Evolutionary conservation across 1,140 invertebrate genomes (phyloP).

Genomic region (Lordiphosa mommai): DNA sequence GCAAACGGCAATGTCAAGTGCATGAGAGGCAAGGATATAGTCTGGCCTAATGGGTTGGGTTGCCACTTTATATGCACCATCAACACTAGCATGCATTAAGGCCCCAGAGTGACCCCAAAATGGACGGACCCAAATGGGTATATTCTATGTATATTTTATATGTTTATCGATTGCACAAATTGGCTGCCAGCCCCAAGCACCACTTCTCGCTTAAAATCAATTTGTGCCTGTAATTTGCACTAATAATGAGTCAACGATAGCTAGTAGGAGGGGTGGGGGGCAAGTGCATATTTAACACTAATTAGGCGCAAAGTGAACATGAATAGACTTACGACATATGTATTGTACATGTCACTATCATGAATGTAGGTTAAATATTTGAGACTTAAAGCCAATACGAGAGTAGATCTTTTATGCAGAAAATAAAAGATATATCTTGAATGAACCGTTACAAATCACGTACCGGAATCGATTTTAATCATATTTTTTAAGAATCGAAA

Average conservation of each 20-base stretch:
- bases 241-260: background rate
- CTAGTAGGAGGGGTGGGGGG: no score
- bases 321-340: no score
- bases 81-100: background rate
- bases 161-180: slow-evolving; percentile 48
- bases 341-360: no score
- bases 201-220: background rate
- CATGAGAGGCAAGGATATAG: slow-evolving; percentile 27
- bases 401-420: no score
- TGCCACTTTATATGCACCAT: slow-evolving; percentile 32
- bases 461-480: no score
- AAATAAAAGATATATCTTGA: no score
- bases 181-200: background rate
- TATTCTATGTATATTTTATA: slow-evolving; percentile 56
- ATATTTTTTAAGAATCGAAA: no score
- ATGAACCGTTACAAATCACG: no score
- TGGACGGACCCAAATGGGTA: slow-evolving; percentile 27
- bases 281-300: no score
- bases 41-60: no score
- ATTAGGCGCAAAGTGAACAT: background rate
- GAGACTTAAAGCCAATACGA: no score
- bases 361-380: no score
- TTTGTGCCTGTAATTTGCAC: background rate
- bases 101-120: slow-evolving; percentile 30
- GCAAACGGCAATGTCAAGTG: slow-evolving; percentile 67